A percentile compares a stretch with the other conserved stretches of the same genome.
Evolutionary conservation across 1,140 invertebrate genomes (phyloP).

Genomic region (Laupala kohalensis): DNA sequence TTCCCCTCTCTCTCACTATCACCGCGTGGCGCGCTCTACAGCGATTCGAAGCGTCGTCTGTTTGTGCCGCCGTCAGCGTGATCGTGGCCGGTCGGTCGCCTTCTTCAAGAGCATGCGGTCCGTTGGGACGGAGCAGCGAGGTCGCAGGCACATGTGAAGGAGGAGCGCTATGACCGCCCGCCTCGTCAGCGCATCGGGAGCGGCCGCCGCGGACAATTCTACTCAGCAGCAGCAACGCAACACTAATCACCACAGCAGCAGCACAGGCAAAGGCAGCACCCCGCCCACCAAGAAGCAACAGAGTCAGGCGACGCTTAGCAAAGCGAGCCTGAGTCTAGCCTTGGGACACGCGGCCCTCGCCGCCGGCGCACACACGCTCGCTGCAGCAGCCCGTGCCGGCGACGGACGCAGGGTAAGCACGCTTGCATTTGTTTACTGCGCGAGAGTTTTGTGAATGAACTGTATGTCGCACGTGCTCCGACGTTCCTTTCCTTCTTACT

Average conservation of each 20-base stretch:
- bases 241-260: neutral
- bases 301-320: neutral
- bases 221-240: neutral
- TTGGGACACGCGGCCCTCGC: neutral
- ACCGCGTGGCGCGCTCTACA: no score
- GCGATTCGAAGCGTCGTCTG: no score
- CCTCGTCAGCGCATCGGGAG: neutral
- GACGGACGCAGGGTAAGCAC: neutral
- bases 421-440: neutral
- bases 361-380: neutral
- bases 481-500: no score
- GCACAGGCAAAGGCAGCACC: no score
- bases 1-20: neutral
- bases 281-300: neutral
- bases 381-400: no score
- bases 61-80: no score
- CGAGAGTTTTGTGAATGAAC: no score
- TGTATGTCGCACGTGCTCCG: neutral
- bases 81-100: neutral
- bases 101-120: neutral
- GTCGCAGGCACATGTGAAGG: no score
- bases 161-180: neutral
- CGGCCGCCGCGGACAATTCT: no score
- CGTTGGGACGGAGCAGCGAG: neutral
- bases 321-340: neutral